Base-by-base conservation (phyloP, 2,888 invertebrate genomes). In the Pardosa pseudoannulata region DNA sequence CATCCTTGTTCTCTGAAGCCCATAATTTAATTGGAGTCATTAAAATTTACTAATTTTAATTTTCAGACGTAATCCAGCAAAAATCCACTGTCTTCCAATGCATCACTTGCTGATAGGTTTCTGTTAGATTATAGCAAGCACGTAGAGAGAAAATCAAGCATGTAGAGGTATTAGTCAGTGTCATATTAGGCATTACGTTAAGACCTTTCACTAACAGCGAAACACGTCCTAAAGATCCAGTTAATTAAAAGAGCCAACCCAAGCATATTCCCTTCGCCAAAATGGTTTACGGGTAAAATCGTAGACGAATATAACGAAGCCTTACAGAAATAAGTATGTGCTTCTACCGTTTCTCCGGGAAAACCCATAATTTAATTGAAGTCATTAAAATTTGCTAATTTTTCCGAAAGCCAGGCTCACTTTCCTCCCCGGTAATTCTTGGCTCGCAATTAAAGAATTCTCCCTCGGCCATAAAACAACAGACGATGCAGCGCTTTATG, bases 401-500 rank as follows among this genome's bases (percentile, higher is more conserved):
- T 46, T 46, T 46, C 46, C 46, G 7, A n/a, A 46, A 46, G 46
- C 46, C 46, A 46, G 36, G 6, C 6, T 11, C 6, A 7, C 46
- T 16, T 46, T 46, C 16, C 46, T n/a, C n/a, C n/a, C n/a, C n/a
- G n/a, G n/a, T 46, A 46, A 46, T 46, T 46, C 46, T 46, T 46
- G 46, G 2, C 46, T 46, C 16, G n/a, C 46, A 46, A 46, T 46
- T 46, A 46, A 46, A 46, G 46, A 16, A 46, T 13, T 36, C 36
- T 7, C 36, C 5, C 5, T 5, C 36, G 36, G 36, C 36, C 2
- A 46, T 46, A 46, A 46, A 46, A 46, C 46, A 46, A 46, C 46
- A 46, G 13, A 46, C 46, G 11, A 36, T 16, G 36, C 36, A 32
- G 19, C 62, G 41, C 64, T 70, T 79, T 79, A 79, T 71, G 36